Evolutionary conservation across 2,888 invertebrate genomes (phyloP).

Genomic region (Cetonia aurata): DNA sequence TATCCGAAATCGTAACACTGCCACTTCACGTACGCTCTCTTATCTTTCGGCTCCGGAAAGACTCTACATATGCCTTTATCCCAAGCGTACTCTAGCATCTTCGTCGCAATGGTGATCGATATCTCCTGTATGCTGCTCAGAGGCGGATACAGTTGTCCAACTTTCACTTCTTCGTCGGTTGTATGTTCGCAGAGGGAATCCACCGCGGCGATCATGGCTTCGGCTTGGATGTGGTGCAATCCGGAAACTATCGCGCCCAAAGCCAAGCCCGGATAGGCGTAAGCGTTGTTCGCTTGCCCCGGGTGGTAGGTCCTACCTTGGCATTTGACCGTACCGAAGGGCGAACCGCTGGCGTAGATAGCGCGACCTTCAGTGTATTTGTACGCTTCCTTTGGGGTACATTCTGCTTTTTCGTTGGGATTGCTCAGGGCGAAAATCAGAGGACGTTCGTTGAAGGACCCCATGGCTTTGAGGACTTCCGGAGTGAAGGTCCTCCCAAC

Average conservation of each 20-base stretch:
- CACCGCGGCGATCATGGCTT: conserved; percentile 92
- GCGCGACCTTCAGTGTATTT: conserved; percentile 88
- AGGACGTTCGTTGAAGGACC: conserved; percentile 82
- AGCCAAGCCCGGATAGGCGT: conserved; percentile 97
- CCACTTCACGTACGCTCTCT: conserved; percentile 79
- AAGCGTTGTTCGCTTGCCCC: conserved; percentile 98
- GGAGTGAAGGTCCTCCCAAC: conserved; percentile 92
- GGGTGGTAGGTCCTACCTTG: conserved; percentile 86
- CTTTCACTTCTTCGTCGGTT: conserved; percentile 81
- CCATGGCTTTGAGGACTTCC: conserved; percentile 90
- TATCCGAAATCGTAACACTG: conserved; percentile 85
- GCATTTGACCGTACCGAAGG: conserved; percentile 87
- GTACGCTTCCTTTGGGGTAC: conserved; percentile 98
- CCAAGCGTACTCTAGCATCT: conserved; percentile 87
- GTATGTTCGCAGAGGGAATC: conserved; percentile 86
- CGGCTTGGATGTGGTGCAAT: conserved; percentile 90
- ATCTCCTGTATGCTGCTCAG: conserved; percentile 85
- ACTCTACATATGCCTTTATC: conserved; percentile 81
- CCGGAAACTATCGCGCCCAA: conserved; percentile 91
- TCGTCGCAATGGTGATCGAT: conserved; percentile 88
- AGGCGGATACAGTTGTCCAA: conserved; percentile 94
- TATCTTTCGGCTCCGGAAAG: conserved; percentile 80
- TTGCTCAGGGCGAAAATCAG: conserved; percentile 98
- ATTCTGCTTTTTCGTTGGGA: conserved; percentile 98
- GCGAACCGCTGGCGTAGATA: conserved; percentile 97